Evolutionary conservation across 1,140 invertebrate genomes (phyloP).

Genomic region (Plectrocnemia conspersa): DNA sequence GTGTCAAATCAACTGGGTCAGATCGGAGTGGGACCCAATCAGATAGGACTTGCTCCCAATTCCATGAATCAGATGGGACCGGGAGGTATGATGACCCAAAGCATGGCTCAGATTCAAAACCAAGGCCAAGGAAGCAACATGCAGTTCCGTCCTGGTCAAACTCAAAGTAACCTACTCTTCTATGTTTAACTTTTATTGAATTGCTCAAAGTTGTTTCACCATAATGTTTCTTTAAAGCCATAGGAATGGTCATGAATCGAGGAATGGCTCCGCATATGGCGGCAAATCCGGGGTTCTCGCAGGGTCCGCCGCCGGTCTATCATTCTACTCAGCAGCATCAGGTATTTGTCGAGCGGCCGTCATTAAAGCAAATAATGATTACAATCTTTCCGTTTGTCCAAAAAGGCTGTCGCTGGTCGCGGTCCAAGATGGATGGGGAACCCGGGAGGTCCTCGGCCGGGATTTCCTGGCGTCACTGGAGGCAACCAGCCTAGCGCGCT

Average conservation of each 20-base stretch:
- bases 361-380: neutral
- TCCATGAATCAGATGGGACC: constrained; percentile 27
- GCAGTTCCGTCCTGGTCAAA: constrained; percentile 27
- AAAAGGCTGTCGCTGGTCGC: neutral
- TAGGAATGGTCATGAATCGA: constrained; percentile 28
- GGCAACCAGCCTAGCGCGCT: constrained; percentile 24
- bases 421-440: constrained; percentile 23
- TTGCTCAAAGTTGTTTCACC: too few relatives aligned
- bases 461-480: neutral
- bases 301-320: constrained; percentile 31
- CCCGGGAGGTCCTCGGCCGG: constrained; percentile 5
- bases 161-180: constrained; percentile 17
- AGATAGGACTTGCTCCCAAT: constrained; percentile 18
- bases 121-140: constrained; percentile 16
- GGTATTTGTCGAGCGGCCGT: constrained; percentile 1
- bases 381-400: neutral
- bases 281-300: constrained; percentile 19
- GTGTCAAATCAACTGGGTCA: constrained; percentile 26
- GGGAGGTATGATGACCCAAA: constrained; percentile 22
- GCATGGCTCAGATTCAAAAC: constrained; percentile 17
- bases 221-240: constrained; percentile 11
- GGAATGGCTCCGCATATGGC: constrained; percentile 26
- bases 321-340: constrained; percentile 30
- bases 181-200: too few relatives aligned
- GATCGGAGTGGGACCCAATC: constrained; percentile 16